Evolutionary conservation across 2,797 vertebrate species (phyloP).

Genomic region (Cuculus canorus): DNA sequence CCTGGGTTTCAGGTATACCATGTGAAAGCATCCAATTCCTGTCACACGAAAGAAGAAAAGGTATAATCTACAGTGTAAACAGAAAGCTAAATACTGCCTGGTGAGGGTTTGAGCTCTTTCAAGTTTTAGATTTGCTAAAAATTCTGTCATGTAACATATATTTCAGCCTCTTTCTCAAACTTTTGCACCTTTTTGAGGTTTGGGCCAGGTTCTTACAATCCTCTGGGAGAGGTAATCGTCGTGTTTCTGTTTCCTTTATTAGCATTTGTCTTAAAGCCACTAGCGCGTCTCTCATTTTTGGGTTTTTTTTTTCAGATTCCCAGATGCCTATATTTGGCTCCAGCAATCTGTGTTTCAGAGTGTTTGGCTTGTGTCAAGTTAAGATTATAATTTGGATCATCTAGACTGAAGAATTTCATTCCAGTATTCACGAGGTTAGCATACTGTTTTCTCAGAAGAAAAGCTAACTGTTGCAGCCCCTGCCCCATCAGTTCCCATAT

Average conservation of each 20-base stretch:
- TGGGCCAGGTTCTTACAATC: constrained; percentile 35
- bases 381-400: constrained; percentile 37
- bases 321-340: constrained; percentile 64
- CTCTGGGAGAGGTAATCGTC: constrained; percentile 41
- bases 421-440: not conserved
- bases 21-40: not conserved
- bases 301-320: not conserved
- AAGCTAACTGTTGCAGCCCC: not conserved
- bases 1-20: not conserved
- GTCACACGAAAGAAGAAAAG: not conserved
- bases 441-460: not conserved
- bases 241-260: constrained; percentile 61
- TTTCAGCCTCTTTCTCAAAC: constrained; percentile 10
- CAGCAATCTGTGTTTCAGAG: constrained; percentile 54
- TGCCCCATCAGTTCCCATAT: not conserved
- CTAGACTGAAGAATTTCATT: constrained; percentile 33
- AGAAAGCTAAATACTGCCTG: not conserved
- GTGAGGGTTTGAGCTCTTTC: not conserved
- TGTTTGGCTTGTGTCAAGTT: constrained; percentile 58
- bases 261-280: constrained; percentile 59
- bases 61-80: not conserved
- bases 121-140: constrained; percentile 38
- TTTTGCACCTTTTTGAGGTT: constrained; percentile 28
- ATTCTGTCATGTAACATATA: constrained; percentile 24
- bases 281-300: not conserved